These are phyloP conservation scores for Phyllotreta striolata DNA, from an alignment of 2,888 invertebrate genomes.

Conservation along the genomic window DNA sequence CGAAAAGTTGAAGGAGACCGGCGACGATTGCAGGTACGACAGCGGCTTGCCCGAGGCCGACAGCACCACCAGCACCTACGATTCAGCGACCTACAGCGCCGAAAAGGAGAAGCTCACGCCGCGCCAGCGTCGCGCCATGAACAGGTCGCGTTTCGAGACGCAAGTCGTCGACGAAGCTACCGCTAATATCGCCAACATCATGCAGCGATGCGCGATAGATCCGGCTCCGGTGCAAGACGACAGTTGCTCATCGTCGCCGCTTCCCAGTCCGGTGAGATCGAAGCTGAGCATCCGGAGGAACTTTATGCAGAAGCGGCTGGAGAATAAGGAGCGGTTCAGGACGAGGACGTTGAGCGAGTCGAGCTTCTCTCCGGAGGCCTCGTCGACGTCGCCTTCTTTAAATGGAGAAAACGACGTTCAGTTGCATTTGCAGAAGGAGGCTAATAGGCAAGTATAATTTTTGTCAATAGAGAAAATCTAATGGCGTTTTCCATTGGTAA, in stretches of 20 bases:
- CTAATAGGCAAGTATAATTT: conserved; percentile 54
- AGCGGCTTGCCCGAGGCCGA: conserved; percentile 34
- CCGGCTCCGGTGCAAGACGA: conserved; percentile 23
- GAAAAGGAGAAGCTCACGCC: conserved; percentile 64
- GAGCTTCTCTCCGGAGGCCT: conserved; percentile 64
- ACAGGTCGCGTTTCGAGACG: conserved; percentile 75
- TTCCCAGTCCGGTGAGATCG: conserved; percentile 48
- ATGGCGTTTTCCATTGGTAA: no score
- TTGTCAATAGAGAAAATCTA: neutral
- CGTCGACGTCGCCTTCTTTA: conserved; percentile 44
- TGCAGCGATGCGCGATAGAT: conserved; percentile 48
- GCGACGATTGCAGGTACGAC: conserved; percentile 27
- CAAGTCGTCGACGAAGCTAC: conserved; percentile 62
- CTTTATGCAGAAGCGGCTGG: conserved; percentile 66
- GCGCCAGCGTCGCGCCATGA: conserved; percentile 71
- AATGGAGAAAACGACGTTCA: conserved; percentile 59
- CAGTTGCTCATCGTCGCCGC: conserved; percentile 36
- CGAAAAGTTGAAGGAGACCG: conserved; percentile 43
- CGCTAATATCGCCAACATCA: conserved; percentile 52
- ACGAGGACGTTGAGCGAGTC: conserved; percentile 72
- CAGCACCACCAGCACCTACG: conserved; percentile 35
- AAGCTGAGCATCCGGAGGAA: conserved; percentile 54
- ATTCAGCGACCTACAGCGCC: conserved; percentile 40
- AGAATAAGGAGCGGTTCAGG: conserved; percentile 77
- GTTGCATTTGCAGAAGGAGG: conserved; percentile 65